phyloP scores from a whole-genome alignment of 2,888 invertebrate genomes.

The Thymelicus lineola region DNA sequence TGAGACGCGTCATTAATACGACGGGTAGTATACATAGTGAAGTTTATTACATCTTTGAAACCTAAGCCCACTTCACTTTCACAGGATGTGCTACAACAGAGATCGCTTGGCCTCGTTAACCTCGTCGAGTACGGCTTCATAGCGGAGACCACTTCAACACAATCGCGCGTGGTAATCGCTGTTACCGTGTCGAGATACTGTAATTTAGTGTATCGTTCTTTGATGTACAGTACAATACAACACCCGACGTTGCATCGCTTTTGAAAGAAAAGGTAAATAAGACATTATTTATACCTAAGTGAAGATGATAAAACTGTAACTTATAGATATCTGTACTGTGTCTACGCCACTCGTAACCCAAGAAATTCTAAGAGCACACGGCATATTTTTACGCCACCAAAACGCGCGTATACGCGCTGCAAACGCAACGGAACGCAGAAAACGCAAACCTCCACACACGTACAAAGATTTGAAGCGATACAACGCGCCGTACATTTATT shows the following conservation, averaged over 20 bases:
- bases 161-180: constrained; percentile 4
- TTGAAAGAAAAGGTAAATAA: not conserved
- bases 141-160: not conserved
- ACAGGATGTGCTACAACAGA: constrained; percentile 4
- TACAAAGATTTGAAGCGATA: too few species aligned
- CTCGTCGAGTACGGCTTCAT: constrained; percentile 7
- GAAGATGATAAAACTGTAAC: too few species aligned
- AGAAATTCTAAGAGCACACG: too few species aligned
- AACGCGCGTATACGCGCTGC: too few species aligned
- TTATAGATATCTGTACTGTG: too few species aligned
- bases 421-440: too few species aligned
- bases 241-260: not conserved
- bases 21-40: not conserved
- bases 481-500: too few species aligned
- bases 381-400: too few species aligned
- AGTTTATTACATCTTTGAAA: constrained; percentile 8
- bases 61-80: constrained; percentile 1
- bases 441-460: too few species aligned
- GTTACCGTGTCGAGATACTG: not conserved
- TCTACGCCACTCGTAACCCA: too few species aligned
- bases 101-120: constrained; percentile 4
- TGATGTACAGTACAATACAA: not conserved
- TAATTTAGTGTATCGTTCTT: constrained; percentile 6
- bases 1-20: too few species aligned
- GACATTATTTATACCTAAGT: too few species aligned